Conservation (phyloP, 2,113 vertebrate species). For the Vicugna pacos region DNA sequence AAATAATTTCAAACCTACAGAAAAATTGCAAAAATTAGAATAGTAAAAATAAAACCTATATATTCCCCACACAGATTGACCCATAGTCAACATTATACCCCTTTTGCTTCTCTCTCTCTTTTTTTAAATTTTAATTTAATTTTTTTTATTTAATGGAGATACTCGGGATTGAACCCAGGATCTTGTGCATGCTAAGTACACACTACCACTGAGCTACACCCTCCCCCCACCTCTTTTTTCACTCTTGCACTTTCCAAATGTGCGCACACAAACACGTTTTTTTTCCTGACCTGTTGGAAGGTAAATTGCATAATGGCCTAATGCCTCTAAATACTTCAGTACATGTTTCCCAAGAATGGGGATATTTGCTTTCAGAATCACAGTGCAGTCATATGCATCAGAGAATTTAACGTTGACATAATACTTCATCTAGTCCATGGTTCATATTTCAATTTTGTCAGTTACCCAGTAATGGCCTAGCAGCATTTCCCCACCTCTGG, state of each 20-base stretch:
- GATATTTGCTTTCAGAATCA: background rate
- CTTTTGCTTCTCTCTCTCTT: background rate
- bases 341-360: background rate
- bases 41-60: background rate
- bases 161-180: no score
- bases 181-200: no score
- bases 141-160: no score
- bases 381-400: background rate
- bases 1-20: constrained; percentile 42
- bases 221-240: background rate
- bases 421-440: background rate
- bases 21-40: background rate
- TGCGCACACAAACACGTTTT: background rate
- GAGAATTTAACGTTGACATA: background rate
- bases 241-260: background rate
- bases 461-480: background rate
- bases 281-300: background rate
- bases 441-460: background rate
- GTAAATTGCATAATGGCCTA: background rate
- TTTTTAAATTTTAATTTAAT: background rate
- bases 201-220: no score
- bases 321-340: background rate
- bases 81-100: background rate
- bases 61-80: background rate
- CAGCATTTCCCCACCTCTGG: background rate